Base-by-base conservation (phyloP, 1,140 invertebrate species). In the Drosophila teissieri region DNA sequence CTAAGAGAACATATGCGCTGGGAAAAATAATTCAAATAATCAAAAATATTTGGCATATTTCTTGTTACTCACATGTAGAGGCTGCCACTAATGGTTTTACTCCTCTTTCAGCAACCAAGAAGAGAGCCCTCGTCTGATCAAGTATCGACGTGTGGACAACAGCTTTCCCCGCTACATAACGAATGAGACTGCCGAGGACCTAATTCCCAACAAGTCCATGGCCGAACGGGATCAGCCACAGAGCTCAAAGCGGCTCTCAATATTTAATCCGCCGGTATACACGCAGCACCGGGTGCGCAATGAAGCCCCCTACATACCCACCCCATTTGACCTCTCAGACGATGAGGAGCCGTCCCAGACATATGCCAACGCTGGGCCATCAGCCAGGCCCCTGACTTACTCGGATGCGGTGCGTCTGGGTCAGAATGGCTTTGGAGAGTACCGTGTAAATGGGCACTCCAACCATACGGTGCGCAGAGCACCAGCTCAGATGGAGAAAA, bases 141-240 rank as follows among this genome's bases (percentile, higher is more conserved):
- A 92, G 60, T 92, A 92, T 65, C 82, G 80, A 1, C 69, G 83
- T 10, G 91, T 92, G 27, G 77, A 90, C 36, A 91, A 88, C 48
- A 73, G 73, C 39, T 92, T 92, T 80, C 91, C 91, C 4, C 83
- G 91, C 45, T 73, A 61, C 27, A 88, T 92, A 69, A 39, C 83
- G 70, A 82, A 88, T 82, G 79, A 73, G 60, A 58, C 37, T 27
- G 52, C 51, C 5, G 75, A 86, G 11, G 83, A 82, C 1, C 54
- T 37, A 24, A 27, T 42, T 31, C 53, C 67, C 19, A 19, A n/a
- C 24, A 65, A n/a, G 12, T 54, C 55, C 4, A 60, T 77, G 63
- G 51, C 54, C 4, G 36, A 40, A 24, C 53, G 42, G 1, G 48
- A 34, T 19, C 48, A 49, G 12, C 54, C 31, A 1, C 27, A 55